These are phyloP conservation scores for Sinopyrophorus schimmeli DNA, from an alignment of 2,888 invertebrate species.

Conservation along the genomic window DNA sequence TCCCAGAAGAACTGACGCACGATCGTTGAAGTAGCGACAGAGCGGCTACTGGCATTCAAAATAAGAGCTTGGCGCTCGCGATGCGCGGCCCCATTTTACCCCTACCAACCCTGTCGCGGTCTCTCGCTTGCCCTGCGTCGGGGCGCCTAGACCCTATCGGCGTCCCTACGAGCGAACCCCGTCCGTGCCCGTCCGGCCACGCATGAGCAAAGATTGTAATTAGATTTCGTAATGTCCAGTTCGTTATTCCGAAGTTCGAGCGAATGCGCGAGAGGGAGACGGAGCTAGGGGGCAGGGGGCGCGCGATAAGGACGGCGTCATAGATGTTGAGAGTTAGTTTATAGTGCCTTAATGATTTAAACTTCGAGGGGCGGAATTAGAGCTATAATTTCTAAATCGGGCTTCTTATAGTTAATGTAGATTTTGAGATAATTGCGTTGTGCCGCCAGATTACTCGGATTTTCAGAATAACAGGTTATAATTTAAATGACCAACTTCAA, in stretches of 20 bases:
- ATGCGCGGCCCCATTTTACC: slow-evolving; percentile 42
- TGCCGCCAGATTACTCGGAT: slow-evolving; percentile 15
- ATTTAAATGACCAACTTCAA: slow-evolving; percentile 15
- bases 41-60: slow-evolving; percentile 37
- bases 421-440: slow-evolving; percentile 31
- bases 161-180: slow-evolving; percentile 49
- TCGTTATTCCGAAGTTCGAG: slow-evolving; percentile 48
- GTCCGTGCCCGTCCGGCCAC: slow-evolving; percentile 50
- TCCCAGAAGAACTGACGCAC: slow-evolving; percentile 33
- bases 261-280: slow-evolving; percentile 31
- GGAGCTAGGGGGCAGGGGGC: slow-evolving; percentile 2
- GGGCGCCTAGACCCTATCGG: slow-evolving; percentile 41
- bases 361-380: slow-evolving; percentile 28
- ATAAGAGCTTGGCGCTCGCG: slow-evolving; percentile 36
- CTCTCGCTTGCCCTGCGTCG: slow-evolving; percentile 45
- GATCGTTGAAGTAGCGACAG: slow-evolving; percentile 32
- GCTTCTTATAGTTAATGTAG: slow-evolving; percentile 31
- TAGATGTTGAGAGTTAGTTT: slow-evolving; percentile 31
- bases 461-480: slow-evolving; percentile 8
- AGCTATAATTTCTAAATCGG: slow-evolving; percentile 31
- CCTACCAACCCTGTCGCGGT: slow-evolving; percentile 51
- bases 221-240: slow-evolving; percentile 60
- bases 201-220: slow-evolving; percentile 60
- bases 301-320: slow-evolving; percentile 19
- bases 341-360: slow-evolving; percentile 33